phyloP scores from a whole-genome alignment of 2,888 invertebrate genomes.

The Polylopha cassiicola region DNA sequence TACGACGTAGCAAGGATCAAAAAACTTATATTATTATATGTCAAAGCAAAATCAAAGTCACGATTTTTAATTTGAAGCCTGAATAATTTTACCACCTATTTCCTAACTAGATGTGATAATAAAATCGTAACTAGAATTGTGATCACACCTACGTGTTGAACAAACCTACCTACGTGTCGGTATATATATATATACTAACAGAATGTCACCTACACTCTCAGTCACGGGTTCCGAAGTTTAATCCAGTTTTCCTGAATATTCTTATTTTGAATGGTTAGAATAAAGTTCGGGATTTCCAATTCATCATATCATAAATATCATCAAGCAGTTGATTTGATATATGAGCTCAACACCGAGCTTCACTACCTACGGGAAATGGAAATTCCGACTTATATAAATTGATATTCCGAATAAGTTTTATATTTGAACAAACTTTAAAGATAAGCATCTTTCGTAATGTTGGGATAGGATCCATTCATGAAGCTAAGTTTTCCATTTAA shows the following conservation, averaged over 20 bases:
- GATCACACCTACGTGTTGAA: slow-evolving; percentile 13
- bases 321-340: too few relatives aligned
- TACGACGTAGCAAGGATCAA: slow-evolving; percentile 16
- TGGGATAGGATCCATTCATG: slow-evolving; percentile 1
- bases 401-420: slow-evolving; percentile 5
- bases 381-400: slow-evolving; percentile 1
- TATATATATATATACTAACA: too few relatives aligned
- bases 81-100: slow-evolving; percentile 1
- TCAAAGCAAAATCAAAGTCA: too few relatives aligned
- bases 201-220: slow-evolving; percentile 3
- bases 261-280: too few relatives aligned
- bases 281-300: too few relatives aligned
- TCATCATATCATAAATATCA: slow-evolving; percentile 4
- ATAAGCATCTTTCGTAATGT: slow-evolving; percentile 2
- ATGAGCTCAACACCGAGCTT: too few relatives aligned
- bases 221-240: too few relatives aligned
- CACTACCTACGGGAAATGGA: slow-evolving; percentile 2
- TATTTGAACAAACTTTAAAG: slow-evolving; percentile 5
- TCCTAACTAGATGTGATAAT: slow-evolving; percentile 7
- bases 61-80: slow-evolving; percentile 3
- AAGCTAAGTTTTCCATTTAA: too few relatives aligned
- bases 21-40: slow-evolving; percentile 2
- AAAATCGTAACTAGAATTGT: slow-evolving; percentile 8
- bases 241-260: too few relatives aligned
- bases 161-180: slow-evolving; percentile 3